A percentile compares a stretch with the other conserved stretches of the same genome.
Evolutionary conservation across 2,888 invertebrate species (phyloP).

Genomic region (Seira musarum): DNA sequence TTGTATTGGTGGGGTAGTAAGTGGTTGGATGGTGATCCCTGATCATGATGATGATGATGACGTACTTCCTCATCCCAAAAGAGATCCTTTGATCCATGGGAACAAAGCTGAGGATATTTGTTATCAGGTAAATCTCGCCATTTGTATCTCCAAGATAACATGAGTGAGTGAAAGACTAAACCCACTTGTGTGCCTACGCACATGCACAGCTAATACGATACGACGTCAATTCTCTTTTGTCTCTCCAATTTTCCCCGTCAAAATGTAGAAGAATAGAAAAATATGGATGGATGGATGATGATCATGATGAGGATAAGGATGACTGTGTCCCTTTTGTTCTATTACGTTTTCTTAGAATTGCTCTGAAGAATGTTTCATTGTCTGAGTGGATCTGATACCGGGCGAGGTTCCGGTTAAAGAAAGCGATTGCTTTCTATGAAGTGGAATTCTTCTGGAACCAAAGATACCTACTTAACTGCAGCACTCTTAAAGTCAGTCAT

Average conservation of each 20-base stretch:
- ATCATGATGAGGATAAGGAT: background rate
- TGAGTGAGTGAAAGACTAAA: background rate
- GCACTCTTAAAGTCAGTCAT: conserved; percentile 8
- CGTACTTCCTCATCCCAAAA: conserved; percentile 4
- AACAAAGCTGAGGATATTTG: conserved; percentile 1
- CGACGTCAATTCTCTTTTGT: background rate
- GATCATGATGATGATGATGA: background rate
- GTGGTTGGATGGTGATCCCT: no score
- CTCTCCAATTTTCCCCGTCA: background rate
- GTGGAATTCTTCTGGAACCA: background rate
- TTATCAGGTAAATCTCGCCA: conserved; percentile 9
- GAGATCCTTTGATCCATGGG: conserved; percentile 4
- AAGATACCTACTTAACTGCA: background rate
- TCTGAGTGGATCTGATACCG: background rate
- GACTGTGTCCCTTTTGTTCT: background rate
- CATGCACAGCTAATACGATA: no score
- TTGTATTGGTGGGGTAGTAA: no score
- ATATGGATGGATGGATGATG: background rate
- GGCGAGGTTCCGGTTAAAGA: background rate
- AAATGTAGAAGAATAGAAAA: background rate
- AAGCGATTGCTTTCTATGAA: background rate
- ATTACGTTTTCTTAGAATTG: background rate
- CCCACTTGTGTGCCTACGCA: no score
- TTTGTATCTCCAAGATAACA: background rate
- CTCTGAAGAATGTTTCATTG: background rate